Evolutionary conservation across 2,113 vertebrate species (phyloP).

Genomic region (Neogale vison): DNA sequence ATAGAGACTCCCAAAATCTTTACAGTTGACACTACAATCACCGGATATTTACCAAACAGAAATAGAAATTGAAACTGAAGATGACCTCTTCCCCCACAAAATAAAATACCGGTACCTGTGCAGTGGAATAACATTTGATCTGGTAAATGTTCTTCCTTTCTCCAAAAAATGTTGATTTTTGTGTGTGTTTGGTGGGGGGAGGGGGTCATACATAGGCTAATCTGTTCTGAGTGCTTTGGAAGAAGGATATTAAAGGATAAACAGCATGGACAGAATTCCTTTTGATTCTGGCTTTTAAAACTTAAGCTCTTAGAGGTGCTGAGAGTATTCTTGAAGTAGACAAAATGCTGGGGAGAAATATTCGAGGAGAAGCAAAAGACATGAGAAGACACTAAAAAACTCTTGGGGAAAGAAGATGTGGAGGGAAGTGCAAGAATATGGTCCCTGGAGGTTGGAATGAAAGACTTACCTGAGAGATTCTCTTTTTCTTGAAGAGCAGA

Average conservation of each 20-base stretch:
- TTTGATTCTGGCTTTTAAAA: constrained; percentile 9
- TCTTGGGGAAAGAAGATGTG: neutral
- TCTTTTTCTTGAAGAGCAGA: neutral
- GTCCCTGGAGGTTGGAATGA: neutral
- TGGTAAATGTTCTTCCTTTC: neutral
- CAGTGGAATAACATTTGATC: neutral
- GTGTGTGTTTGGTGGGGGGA: too few relatives aligned
- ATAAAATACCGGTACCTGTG: neutral
- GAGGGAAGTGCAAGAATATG: neutral
- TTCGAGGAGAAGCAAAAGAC: neutral
- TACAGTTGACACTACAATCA: neutral
- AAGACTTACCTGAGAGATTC: neutral
- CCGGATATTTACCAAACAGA: neutral
- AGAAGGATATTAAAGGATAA: neutral
- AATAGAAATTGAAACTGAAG: neutral
- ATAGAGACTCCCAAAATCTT: neutral
- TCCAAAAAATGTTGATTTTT: neutral
- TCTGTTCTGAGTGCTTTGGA: neutral
- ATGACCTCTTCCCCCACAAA: neutral
- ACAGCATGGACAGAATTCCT: neutral
- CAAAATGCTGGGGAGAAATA: neutral
- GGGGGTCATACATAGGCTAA: neutral
- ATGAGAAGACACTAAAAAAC: neutral
- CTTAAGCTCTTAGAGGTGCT: neutral
- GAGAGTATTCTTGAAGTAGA: neutral